A percentile compares a stretch with the other conserved stretches of the same genome.
Conservation (phyloP, 2,888 invertebrate genomes). For the Theristus sp. region DNA sequence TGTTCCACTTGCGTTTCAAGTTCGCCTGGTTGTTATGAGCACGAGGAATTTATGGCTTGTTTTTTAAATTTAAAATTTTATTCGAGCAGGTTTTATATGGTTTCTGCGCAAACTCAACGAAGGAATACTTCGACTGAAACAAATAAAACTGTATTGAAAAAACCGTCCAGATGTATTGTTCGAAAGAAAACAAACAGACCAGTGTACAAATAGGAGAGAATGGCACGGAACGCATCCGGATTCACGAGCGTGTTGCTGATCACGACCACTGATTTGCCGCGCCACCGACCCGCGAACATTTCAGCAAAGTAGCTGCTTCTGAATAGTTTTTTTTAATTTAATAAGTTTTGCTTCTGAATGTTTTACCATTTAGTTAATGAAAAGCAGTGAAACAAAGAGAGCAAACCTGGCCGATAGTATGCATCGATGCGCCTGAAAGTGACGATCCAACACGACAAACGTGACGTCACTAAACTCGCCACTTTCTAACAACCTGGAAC, state of each 20-base stretch:
- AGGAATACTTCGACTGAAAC: too few species aligned
- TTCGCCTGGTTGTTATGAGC: background rate
- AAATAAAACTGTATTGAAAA: too few species aligned
- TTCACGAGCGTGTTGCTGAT: constrained; percentile 26
- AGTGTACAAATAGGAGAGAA: constrained; percentile 36
- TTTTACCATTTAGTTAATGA: too few species aligned
- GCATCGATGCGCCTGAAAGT: constrained; percentile 33
- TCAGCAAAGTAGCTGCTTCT: constrained; percentile 30
- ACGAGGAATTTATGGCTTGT: too few species aligned
- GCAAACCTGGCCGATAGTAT: constrained; percentile 31
- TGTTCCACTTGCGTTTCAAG: constrained; percentile 29
- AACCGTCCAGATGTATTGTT: too few species aligned
- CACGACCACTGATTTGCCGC: constrained; percentile 23
- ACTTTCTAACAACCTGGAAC: constrained; percentile 16
- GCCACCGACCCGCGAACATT: constrained; percentile 32
- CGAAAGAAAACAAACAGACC: too few species aligned
- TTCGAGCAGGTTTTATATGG: too few species aligned
- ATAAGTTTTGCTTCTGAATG: too few species aligned
- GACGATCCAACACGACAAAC: constrained; percentile 31
- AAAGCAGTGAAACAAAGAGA: too few species aligned
- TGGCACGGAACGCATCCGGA: constrained; percentile 30
- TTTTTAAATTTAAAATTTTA: too few species aligned
- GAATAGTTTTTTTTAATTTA: too few species aligned
- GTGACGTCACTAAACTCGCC: constrained; percentile 31
- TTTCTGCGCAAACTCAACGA: too few species aligned